Base-by-base conservation (phyloP, 2,888 invertebrate genomes). In the Napeogenes inachia region DNA sequence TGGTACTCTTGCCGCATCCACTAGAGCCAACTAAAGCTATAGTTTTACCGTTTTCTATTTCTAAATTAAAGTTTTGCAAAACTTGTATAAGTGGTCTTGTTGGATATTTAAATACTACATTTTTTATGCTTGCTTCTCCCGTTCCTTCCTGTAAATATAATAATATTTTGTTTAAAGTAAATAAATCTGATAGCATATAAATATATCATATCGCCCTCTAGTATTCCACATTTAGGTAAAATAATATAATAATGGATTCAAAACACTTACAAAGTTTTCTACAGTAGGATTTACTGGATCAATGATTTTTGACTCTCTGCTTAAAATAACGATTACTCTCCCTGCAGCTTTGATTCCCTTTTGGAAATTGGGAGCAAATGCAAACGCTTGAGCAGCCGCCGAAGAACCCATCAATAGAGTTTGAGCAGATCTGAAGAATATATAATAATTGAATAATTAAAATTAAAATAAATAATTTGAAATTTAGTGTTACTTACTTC, bases 1-100 rank as follows among this genome's bases (percentile, higher is more conserved):
- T 92, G 0, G 98, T 98, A 55, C 96, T 96, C 85, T 98, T 98
- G 6, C 98, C 98, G 77, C 96, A 96, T 0, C 98, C 98, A 68
- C 96, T 96, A 3, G 93, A 84, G 61, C 95, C 97, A 1, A 96
- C 95, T 13, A 96, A 76, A 0, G 96, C 96, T 1, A 96, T 84
- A 0, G 95, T 96, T 79, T 94, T 92, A 0, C 95, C 95, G 54
- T 89, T 85, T 33, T 92, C 78, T 13, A 96, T 91, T 30, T 91
- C 89, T 21, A 96, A 84, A 64, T 92, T 82, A 0, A 96, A 80
- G 0, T 92, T 93, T 70, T 93, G 92, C 2, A 98, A 85, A 0
- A 98, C 94, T 66, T 91, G 87, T 5, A 93, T 91, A 72, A 93
- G 93, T 0, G 92, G 92, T 59, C 97, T 91, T 1, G 95, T 94